Conservation (phyloP, 1,140 invertebrate species). For the Linepithema humile region DNA sequence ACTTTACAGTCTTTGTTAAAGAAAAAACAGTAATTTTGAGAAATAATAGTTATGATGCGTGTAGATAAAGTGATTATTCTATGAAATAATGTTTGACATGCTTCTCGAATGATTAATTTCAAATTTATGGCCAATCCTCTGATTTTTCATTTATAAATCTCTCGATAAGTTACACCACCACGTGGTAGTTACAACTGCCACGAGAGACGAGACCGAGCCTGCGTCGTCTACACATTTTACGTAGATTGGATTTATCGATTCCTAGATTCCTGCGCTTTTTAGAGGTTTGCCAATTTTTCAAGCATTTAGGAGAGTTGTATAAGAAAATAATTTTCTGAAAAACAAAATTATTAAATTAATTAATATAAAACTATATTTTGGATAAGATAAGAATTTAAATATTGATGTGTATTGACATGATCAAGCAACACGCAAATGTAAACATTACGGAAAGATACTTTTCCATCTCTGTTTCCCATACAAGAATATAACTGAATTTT, state of each 20-base stretch:
- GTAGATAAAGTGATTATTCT: background rate
- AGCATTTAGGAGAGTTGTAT: background rate
- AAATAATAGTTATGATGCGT: background rate
- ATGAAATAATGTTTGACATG: background rate
- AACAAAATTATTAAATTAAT: background rate
- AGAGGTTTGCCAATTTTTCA: background rate
- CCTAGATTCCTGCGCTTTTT: background rate
- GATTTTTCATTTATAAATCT: background rate
- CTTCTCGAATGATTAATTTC: background rate
- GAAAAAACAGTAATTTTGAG: background rate
- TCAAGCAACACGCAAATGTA: background rate
- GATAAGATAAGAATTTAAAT: background rate
- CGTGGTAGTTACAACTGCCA: conserved; percentile 24
- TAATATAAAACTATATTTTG: background rate
- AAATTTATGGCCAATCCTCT: background rate
- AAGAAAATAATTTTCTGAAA: background rate
- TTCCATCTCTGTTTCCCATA: background rate
- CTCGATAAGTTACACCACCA: conserved; percentile 2
- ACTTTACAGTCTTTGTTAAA: background rate
- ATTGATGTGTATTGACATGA: background rate
- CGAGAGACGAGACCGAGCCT: conserved; percentile 6
- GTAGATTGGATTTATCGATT: conserved; percentile 26
- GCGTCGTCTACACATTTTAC: conserved; percentile 22
- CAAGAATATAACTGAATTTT: background rate
- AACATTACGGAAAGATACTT: background rate